Conservation (phyloP, 30 jellyfish, hydroid and myxozoan species). For the Aurelia sp. region DNA sequence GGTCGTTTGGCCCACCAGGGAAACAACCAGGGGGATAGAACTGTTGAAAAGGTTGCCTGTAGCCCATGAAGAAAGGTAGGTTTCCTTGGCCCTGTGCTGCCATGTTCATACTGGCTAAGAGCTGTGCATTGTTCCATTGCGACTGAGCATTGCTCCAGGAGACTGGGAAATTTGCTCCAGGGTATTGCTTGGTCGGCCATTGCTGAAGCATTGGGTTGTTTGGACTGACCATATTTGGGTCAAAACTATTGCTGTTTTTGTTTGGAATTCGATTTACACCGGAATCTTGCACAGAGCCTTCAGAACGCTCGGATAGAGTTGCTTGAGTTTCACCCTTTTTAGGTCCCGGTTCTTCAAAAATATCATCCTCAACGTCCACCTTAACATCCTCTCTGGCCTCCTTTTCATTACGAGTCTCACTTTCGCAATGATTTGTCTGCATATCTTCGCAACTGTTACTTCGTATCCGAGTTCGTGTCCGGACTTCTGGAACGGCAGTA, state of each 20-base stretch:
- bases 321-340: slow-evolving; percentile 21
- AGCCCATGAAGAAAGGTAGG: slow-evolving; percentile 73
- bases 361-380: slow-evolving; percentile 55
- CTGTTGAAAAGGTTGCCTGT: slow-evolving; percentile 68
- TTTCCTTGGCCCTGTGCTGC: slow-evolving; percentile 60
- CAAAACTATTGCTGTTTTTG: background rate
- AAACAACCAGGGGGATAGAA: slow-evolving; percentile 50
- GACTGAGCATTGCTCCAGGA: slow-evolving; percentile 40
- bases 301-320: background rate
- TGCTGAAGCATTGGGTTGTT: slow-evolving; percentile 37
- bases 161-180: slow-evolving; percentile 36
- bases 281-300: background rate
- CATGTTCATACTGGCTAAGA: slow-evolving; percentile 46
- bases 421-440: slow-evolving; percentile 52
- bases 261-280: background rate
- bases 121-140: slow-evolving; percentile 71
- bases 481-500: slow-evolving; percentile 74
- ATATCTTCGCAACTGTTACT: slow-evolving; percentile 95
- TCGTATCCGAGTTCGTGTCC: slow-evolving; percentile 74
- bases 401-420: slow-evolving; percentile 21
- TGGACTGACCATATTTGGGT: slow-evolving; percentile 51
- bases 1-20: slow-evolving; percentile 54
- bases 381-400: slow-evolving; percentile 22
- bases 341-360: slow-evolving; percentile 23
- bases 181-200: slow-evolving; percentile 49